phyloP scores from a whole-genome alignment of 2,888 invertebrate genomes.

The Branchipolynoe longqiensis region DNA sequence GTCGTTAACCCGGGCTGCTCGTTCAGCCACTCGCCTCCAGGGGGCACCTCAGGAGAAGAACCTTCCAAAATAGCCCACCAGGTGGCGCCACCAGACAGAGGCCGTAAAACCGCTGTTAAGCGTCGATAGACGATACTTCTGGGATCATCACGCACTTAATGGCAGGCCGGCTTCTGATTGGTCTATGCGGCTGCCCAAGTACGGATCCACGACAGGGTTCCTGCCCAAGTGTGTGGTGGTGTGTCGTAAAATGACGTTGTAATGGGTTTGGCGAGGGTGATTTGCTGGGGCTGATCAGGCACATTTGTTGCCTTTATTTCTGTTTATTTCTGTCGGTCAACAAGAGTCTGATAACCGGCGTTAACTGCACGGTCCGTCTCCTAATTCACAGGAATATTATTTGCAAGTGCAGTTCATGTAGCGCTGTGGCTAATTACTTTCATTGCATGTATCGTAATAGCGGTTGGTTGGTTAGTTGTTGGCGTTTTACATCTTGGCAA shows the following conservation, averaged over 20 bases:
- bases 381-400: too few species aligned
- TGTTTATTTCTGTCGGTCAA: too few species aligned
- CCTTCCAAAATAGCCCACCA: too few species aligned
- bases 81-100: neutral
- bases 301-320: neutral
- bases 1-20: neutral
- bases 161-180: slow-evolving; percentile 25
- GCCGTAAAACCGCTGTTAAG: slow-evolving; percentile 12
- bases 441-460: too few species aligned
- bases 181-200: slow-evolving; percentile 20
- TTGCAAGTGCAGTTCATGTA: too few species aligned
- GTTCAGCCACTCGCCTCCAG: slow-evolving; percentile 8
- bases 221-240: too few species aligned
- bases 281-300: neutral
- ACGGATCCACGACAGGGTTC: too few species aligned
- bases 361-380: too few species aligned
- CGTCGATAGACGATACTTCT: neutral
- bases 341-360: neutral
- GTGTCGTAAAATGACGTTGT: too few species aligned
- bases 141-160: slow-evolving; percentile 36
- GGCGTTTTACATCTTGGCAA: too few species aligned
- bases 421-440: too few species aligned
- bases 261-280: neutral
- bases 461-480: too few species aligned
- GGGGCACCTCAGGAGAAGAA: neutral